Base-by-base conservation (phyloP, 1,140 invertebrate genomes). In the Whitmania pigra region DNA sequence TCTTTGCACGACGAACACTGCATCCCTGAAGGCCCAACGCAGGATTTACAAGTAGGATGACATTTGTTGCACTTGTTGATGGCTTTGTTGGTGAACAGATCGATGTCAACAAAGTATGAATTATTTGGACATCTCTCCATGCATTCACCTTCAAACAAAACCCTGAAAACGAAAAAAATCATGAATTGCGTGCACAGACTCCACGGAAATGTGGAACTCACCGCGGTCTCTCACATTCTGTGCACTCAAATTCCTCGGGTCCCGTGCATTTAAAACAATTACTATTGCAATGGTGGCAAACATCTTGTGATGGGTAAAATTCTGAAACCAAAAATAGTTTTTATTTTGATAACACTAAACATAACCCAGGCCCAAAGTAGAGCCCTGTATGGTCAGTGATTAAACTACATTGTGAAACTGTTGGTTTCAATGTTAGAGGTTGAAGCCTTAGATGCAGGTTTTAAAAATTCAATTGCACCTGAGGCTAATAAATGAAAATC, bases 1-100 rank as follows among this genome's bases (percentile, higher is more conserved):
- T 31, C 25, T 25, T 49, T 49, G 43, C 67, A 69, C n/a, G 29
- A 22, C 0, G 31, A 27, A 40, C 67, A 69, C 43, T 40, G 25
- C 67, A 40, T 31, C n/a, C 29, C 36, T 22, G 29, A 31, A 40
- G 25, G 4, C 9, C 67, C 67, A 69, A 25, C 11, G 36, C 67
- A 69, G 9, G 67, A 27, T 22, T 27, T 22, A 36, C 67, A 69
- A 13, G 67, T 31, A 49, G n/a, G 25, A 69, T 69, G 67, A 36
- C 67, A 69, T 40, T 25, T 22, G 25, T 49, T 5, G 67, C 67
- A 69, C 36, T 25, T 69, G 36, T 31, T 22, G 36, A 69, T 7
- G 25, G 9, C 29, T 69, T 27, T 69, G n/a, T 49, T 22, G 25
- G 9, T 63, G 25, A 6, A 63, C 60, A 17, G 18, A 63, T 63